These are phyloP conservation scores for Diuraphis noxia DNA, from an alignment of 1,140 invertebrate genomes.

Conservation along the genomic window DNA sequence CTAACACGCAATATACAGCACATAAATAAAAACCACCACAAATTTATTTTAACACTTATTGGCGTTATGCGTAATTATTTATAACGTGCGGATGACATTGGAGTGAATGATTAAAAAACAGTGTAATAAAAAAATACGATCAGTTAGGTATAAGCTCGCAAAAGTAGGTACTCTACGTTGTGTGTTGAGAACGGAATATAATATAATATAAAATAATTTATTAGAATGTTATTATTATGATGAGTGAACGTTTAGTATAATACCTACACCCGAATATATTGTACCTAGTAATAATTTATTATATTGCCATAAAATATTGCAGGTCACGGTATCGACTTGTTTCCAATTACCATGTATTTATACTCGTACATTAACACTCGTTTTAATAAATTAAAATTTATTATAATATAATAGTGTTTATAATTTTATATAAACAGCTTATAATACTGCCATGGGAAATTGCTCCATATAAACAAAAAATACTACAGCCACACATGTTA, in stretches of 20 bases:
- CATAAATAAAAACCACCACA: not conserved
- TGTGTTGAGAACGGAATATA: not conserved
- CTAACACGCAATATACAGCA: not conserved
- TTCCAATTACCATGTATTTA: not conserved
- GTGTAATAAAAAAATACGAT: not conserved
- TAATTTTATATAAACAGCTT: not conserved
- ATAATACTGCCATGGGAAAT: not conserved
- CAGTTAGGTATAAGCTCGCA: not conserved
- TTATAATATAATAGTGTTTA: not conserved
- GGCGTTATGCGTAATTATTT: not conserved
- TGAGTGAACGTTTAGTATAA: not conserved
- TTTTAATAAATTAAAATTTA: too few relatives aligned
- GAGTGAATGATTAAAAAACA: not conserved
- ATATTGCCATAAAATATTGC: not conserved
- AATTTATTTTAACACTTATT: not conserved
- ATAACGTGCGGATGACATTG: constrained; percentile 1
- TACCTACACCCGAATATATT: not conserved
- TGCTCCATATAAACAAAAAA: not conserved
- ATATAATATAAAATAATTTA: not conserved
- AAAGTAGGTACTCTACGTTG: not conserved
- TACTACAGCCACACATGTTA: not conserved
- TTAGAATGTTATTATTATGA: constrained; percentile 2
- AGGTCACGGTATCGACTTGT: not conserved
- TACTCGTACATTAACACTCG: not conserved
- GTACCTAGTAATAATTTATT: not conserved